Evolutionary conservation across 2,888 invertebrate genomes (phyloP).

Genomic region (Leptura quadrifasciata): DNA sequence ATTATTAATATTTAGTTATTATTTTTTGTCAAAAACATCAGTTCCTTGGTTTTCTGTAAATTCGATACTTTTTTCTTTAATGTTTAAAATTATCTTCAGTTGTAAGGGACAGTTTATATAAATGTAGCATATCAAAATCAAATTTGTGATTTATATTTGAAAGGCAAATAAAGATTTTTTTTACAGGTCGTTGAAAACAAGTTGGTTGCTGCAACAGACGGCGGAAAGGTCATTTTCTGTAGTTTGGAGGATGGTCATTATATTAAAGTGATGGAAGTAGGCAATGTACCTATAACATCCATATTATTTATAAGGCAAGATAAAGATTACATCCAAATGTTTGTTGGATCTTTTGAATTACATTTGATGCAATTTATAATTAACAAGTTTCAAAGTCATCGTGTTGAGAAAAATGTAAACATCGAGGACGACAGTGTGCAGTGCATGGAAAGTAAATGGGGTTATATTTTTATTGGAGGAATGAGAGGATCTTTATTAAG

Average conservation of each 20-base stretch:
- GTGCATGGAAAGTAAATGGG: constrained; percentile 85
- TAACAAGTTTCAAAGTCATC: constrained; percentile 77
- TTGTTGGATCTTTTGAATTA: constrained; percentile 80
- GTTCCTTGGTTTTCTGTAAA: too few species aligned
- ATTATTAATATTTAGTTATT: too few species aligned
- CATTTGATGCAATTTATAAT: constrained; percentile 74
- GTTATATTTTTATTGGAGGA: constrained; percentile 83
- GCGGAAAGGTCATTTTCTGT: constrained; percentile 80
- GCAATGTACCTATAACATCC: constrained; percentile 79
- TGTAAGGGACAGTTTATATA: too few species aligned
- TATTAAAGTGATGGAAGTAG: constrained; percentile 77
- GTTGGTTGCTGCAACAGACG: constrained; percentile 80
- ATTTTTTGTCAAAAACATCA: too few species aligned
- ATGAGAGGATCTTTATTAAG: constrained; percentile 83
- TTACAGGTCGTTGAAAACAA: constrained; percentile 78
- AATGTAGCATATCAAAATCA: too few species aligned
- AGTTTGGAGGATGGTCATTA: constrained; percentile 72
- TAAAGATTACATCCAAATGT: constrained; percentile 72
- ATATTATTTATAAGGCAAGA: constrained; percentile 74
- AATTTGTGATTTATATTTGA: neutral
- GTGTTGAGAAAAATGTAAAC: constrained; percentile 75
- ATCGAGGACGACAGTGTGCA: constrained; percentile 82
- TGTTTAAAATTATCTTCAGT: too few species aligned
- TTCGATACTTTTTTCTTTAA: too few species aligned
- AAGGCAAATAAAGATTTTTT: constrained; percentile 42